phyloP scores from a whole-genome alignment of 2,888 invertebrate species.

The Criorhina ranunculi region DNA sequence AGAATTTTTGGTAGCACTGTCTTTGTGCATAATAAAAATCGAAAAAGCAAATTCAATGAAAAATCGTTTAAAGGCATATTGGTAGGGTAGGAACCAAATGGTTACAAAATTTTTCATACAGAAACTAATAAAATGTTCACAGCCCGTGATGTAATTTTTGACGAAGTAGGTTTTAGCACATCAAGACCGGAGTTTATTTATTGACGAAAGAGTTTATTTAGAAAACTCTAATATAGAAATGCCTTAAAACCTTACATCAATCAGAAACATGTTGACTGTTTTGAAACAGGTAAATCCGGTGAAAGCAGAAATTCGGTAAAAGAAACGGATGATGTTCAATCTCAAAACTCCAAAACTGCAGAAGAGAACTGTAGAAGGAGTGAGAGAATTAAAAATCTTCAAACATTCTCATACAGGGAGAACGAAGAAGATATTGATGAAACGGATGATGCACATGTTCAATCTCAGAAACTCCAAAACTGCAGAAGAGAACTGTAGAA shows the following conservation, averaged over 20 bases:
- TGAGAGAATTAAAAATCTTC: too few species aligned
- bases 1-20: slow-evolving; percentile 81
- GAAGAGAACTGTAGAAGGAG: too few species aligned
- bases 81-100: slow-evolving; percentile 80
- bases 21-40: slow-evolving; percentile 79
- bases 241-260: slow-evolving; percentile 1
- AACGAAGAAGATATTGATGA: too few species aligned
- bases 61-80: slow-evolving; percentile 81
- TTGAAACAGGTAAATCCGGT: slow-evolving; percentile 28
- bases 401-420: too few species aligned
- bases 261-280: slow-evolving; percentile 1
- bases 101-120: slow-evolving; percentile 80
- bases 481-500: slow-evolving; percentile 24
- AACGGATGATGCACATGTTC: slow-evolving; percentile 10
- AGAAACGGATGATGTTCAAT: too few species aligned
- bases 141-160: slow-evolving; percentile 81
- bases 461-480: slow-evolving; percentile 9
- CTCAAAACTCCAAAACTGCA: too few species aligned
- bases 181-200: slow-evolving; percentile 73
- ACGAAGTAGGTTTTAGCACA: slow-evolving; percentile 79
- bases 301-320: slow-evolving; percentile 2
- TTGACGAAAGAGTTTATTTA: slow-evolving; percentile 28
- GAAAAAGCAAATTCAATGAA: slow-evolving; percentile 80
- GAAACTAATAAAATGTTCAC: slow-evolving; percentile 78
- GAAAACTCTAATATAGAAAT: slow-evolving; percentile 10